These are phyloP conservation scores for Argyrosomus japonicus DNA, from an alignment of 2,113 vertebrate species.

Conservation along the genomic window DNA sequence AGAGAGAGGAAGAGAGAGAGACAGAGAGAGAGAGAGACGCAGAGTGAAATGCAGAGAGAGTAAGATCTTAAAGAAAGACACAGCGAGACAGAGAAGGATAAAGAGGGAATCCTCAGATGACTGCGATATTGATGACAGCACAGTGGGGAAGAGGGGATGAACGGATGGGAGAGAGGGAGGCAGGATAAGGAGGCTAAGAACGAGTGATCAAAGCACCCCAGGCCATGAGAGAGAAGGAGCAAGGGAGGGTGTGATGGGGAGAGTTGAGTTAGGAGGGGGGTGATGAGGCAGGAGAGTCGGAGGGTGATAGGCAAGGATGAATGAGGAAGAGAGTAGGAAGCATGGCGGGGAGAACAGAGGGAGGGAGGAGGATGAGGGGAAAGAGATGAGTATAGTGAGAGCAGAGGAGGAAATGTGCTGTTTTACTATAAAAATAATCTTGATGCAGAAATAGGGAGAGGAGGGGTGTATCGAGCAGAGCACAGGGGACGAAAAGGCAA, in stretches of 20 bases:
- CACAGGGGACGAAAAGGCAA: constrained; percentile 40
- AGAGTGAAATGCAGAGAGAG: constrained; percentile 54
- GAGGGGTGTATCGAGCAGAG: background rate
- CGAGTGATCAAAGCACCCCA: constrained; percentile 75
- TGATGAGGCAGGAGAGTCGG: constrained; percentile 1
- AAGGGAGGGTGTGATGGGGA: constrained; percentile 8
- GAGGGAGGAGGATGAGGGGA: background rate
- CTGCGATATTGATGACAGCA: constrained; percentile 81
- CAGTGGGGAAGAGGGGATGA: constrained; percentile 71
- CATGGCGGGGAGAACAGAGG: background rate
- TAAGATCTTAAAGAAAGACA: constrained; percentile 72
- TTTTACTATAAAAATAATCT: constrained; percentile 52
- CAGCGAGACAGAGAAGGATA: constrained; percentile 69
- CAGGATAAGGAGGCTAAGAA: constrained; percentile 71
- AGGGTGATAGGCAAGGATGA: constrained; percentile 27
- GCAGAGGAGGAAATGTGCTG: constrained; percentile 11
- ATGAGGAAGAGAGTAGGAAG: constrained; percentile 26
- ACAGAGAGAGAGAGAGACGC: constrained; percentile 19
- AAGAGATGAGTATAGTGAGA: background rate
- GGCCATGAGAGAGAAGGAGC: constrained; percentile 56
- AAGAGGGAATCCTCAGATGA: constrained; percentile 77
- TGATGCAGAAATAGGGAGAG: constrained; percentile 26
- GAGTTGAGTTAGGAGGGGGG: background rate
- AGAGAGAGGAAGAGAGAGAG: constrained; percentile 13
- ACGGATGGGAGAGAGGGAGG: constrained; percentile 59